phyloP scores from a whole-genome alignment of 2,113 vertebrate genomes.

The Phylloscopus trochiloides region DNA sequence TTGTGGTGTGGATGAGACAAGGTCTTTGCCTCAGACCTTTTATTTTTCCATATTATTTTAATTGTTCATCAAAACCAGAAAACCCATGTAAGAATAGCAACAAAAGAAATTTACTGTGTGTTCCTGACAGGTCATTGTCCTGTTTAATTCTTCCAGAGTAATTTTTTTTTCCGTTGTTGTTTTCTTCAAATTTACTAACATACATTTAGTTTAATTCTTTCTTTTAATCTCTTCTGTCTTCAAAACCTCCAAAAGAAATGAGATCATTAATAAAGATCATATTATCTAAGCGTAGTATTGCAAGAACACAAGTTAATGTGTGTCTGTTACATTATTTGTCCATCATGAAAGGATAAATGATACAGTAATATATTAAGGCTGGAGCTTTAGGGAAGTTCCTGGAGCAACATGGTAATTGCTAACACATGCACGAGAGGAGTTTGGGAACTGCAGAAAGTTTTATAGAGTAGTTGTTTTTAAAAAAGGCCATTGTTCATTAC shows the following conservation, averaged over 20 bases:
- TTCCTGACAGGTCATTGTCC: background rate
- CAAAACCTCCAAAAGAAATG: background rate
- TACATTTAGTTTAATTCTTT: background rate
- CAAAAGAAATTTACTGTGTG: background rate
- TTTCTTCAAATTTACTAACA: background rate
- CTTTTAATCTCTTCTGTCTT: background rate
- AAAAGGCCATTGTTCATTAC: background rate
- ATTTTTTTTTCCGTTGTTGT: background rate
- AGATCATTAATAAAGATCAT: background rate
- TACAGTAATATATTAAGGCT: background rate
- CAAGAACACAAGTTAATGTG: background rate
- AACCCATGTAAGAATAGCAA: background rate
- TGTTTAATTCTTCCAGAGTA: background rate
- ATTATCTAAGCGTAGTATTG: background rate
- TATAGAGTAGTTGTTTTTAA: background rate
- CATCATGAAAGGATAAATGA: background rate
- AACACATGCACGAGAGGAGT: background rate
- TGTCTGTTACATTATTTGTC: background rate
- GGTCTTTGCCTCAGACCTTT: background rate
- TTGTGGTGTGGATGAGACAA: background rate
- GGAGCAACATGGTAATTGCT: background rate
- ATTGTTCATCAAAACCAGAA: background rate
- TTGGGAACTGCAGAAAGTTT: conserved; percentile 47
- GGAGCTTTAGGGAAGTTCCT: background rate
- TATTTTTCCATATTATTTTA: background rate